Base-by-base conservation (phyloP, 1,140 invertebrate species). In the Diprion similis region DNA sequence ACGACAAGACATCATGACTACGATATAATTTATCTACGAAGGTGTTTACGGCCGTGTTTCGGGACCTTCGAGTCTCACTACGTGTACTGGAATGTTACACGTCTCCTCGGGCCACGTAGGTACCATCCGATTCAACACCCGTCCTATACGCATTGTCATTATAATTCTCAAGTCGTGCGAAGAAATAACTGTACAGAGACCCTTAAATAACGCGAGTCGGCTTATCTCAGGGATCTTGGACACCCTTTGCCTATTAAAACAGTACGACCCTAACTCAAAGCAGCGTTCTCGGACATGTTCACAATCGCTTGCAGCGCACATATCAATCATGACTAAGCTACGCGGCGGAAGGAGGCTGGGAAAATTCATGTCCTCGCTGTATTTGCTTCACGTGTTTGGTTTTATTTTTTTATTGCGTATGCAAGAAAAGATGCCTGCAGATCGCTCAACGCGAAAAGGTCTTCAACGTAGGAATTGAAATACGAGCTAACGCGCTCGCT, bases 81-180 rank as follows among this genome's bases (percentile, higher is more conserved):
- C 24, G 24, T 37, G 24, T 37, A 37, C 24, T 37, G 24, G 24
- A 37, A 37, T 37, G 24, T 37, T 37, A 6, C 24, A 6, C 24
- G 24, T 37, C 24, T 37, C 24, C 24, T 37, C 24, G 24, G 24
- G 24, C 24, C 24, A 37, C 24, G 24, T 37, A 37, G 24, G 24
- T 37, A 37, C 24, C 24, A 37, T 37, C 24, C 24, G 24, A 37
- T 37, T 37, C 24, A 37, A 37, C 24, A 37, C 24, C 24, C 24
- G 24, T 37, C 24, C 24, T 37, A 37, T 37, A 37, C 24, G 24
- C 24, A 37, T 37, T 37, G 66, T 79, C 79, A 82, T 86, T 84
- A 81, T 81, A 81, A 84, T 85, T 84, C 82, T 72, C 71, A 68
- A 75, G 72, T 70, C 82, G 81, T 85, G 83, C 83, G 78, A 81